Evolutionary conservation across 2,888 invertebrate genomes (phyloP).

Genomic region (Drepanosiphum platanoidis): DNA sequence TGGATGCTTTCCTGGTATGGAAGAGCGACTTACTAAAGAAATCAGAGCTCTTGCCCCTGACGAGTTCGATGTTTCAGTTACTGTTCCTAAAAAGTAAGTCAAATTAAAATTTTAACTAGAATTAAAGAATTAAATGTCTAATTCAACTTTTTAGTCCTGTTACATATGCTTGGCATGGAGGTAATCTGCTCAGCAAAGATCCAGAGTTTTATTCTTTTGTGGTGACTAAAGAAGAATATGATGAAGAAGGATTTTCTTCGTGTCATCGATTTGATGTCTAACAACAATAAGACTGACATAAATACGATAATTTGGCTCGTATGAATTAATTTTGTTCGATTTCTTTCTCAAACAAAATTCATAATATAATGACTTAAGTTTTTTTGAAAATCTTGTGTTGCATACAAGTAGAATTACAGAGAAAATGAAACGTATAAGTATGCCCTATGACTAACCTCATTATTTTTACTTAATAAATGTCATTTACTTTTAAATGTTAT

Average conservation of each 20-base stretch:
- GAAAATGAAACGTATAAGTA: neutral
- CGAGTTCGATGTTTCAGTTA: conserved; percentile 80
- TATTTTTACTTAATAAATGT: neutral
- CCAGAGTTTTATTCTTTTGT: conserved; percentile 77
- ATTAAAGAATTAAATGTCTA: neutral
- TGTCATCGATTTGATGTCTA: conserved; percentile 71
- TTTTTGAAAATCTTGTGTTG: neutral
- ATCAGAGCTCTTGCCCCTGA: conserved; percentile 81
- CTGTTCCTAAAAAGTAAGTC: conserved; percentile 75
- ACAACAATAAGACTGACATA: neutral
- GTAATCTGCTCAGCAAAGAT: conserved; percentile 78
- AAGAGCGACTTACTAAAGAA: conserved; percentile 80
- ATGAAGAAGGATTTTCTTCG: conserved; percentile 80
- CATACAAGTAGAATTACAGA: neutral
- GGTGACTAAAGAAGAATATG: conserved; percentile 86
- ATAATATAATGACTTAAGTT: neutral
- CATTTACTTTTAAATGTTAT: neutral
- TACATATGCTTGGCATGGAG: conserved; percentile 90
- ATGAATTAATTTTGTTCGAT: neutral
- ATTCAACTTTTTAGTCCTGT: conserved; percentile 74
- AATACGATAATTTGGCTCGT: neutral
- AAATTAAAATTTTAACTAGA: neutral
- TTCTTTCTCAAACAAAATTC: neutral
- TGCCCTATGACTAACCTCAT: neutral
- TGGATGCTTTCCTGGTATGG: conserved; percentile 83